Conservation (phyloP, 1,140 invertebrate genomes). For the Lepidurus apus region DNA sequence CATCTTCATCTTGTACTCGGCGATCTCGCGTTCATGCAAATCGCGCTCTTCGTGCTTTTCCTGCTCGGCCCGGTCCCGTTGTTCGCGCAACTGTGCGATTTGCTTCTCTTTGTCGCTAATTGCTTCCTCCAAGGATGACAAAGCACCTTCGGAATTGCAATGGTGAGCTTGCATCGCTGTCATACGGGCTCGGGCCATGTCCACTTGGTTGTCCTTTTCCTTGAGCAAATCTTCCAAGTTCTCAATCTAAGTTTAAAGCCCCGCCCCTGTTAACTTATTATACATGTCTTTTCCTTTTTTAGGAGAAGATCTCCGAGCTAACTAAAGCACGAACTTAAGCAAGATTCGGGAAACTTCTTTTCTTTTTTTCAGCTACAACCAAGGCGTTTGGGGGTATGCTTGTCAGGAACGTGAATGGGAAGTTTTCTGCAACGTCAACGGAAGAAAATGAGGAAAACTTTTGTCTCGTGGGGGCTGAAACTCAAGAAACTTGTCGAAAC, state of each 20-base stretch:
- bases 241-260: conserved; percentile 68
- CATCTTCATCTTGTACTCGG: conserved; percentile 88
- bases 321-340: too few species aligned
- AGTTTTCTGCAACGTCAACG: too few species aligned
- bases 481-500: too few species aligned
- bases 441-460: too few species aligned
- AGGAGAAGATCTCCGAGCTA: too few species aligned
- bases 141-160: conserved; percentile 82
- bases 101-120: conserved; percentile 96
- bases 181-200: conserved; percentile 82
- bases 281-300: too few species aligned
- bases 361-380: too few species aligned
- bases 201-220: conserved; percentile 97
- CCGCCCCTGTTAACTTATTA: background rate
- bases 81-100: conserved; percentile 83
- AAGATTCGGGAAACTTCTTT: too few species aligned
- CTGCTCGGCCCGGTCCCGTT: conserved; percentile 89
- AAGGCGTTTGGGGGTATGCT: too few species aligned
- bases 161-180: conserved; percentile 84
- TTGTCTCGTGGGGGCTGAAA: too few species aligned
- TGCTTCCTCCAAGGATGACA: conserved; percentile 88
- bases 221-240: conserved; percentile 93
- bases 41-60: conserved; percentile 94
- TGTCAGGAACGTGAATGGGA: too few species aligned
- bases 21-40: conserved; percentile 84